Evolutionary conservation across 2,797 vertebrate species (phyloP).

Genomic region (Enteromius treurensis): DNA sequence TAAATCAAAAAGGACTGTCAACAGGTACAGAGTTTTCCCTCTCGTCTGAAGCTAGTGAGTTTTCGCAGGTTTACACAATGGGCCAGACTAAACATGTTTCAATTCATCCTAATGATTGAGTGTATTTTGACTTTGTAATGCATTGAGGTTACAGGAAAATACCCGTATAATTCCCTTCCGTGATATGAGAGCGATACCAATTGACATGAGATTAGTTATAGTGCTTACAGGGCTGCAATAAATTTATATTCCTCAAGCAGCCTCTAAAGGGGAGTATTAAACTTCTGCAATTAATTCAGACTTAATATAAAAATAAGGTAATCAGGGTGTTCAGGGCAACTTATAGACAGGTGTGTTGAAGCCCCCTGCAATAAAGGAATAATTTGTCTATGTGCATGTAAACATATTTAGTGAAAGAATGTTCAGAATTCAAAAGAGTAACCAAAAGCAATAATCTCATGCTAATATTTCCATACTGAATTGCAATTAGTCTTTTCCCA

Average conservation of each 20-base stretch:
- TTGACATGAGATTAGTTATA: slow-evolving; percentile 5
- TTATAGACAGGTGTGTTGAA: not conserved
- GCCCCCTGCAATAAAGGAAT: not conserved
- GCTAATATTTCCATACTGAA: not conserved
- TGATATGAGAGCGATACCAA: not conserved
- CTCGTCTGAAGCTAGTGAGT: slow-evolving; percentile 21
- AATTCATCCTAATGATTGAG: slow-evolving; percentile 24
- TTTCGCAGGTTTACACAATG: slow-evolving; percentile 43
- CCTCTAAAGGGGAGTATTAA: not conserved
- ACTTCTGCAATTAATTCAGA: not conserved
- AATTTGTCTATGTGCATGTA: not conserved
- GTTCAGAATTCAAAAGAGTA: not conserved
- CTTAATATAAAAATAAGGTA: not conserved
- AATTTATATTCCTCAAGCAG: slow-evolving; percentile 1
- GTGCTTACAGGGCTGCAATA: not conserved
- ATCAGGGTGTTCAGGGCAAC: not conserved
- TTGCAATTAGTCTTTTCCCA: not conserved
- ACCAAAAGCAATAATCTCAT: too few species aligned
- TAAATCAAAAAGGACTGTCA: slow-evolving; percentile 76
- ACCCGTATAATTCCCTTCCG: not conserved
- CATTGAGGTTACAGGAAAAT: slow-evolving; percentile 10
- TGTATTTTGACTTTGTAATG: slow-evolving; percentile 9
- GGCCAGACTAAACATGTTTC: slow-evolving; percentile 55
- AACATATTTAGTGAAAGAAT: not conserved
- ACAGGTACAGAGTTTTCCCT: slow-evolving; percentile 27